phyloP scores from a whole-genome alignment of 2,797 vertebrate genomes.

The Macrochelys suwanniensis region DNA sequence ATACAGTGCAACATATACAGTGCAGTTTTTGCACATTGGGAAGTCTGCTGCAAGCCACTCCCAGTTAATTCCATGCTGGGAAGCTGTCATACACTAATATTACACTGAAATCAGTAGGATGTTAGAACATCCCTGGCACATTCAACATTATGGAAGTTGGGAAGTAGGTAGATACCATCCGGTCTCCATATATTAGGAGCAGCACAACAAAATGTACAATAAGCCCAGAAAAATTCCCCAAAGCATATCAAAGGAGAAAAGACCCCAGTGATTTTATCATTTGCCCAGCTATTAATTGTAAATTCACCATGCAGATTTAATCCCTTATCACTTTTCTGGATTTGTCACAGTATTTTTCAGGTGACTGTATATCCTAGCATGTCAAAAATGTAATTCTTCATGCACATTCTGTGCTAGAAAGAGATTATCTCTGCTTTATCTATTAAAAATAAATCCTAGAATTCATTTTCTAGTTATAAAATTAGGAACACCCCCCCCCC shows the following conservation, averaged over 20 bases:
- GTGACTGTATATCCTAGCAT: background rate
- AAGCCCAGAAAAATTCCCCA: background rate
- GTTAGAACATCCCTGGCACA: background rate
- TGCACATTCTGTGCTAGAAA: conserved; percentile 17
- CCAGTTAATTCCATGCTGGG: background rate
- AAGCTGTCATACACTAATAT: background rate
- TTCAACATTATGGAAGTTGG: background rate
- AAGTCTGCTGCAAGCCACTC: background rate
- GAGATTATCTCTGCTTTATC: conserved; percentile 54
- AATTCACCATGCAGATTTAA: conserved; percentile 42
- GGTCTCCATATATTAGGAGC: background rate
- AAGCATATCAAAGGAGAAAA: conserved; percentile 37
- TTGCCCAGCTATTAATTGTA: conserved; percentile 43
- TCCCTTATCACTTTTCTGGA: conserved; percentile 40
- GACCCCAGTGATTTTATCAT: conserved; percentile 9
- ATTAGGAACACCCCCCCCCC: background rate
- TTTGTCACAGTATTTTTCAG: conserved; percentile 28
- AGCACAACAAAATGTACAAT: background rate
- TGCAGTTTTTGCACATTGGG: conserved; percentile 2
- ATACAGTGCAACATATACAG: background rate
- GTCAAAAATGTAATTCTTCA: conserved; percentile 9
- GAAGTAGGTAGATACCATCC: background rate
- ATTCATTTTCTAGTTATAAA: background rate
- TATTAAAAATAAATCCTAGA: conserved; percentile 43
- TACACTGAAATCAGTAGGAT: background rate